These are phyloP conservation scores for Rhinatrema bivittatum DNA, from an alignment of 2,797 vertebrate species.

Conservation along the genomic window DNA sequence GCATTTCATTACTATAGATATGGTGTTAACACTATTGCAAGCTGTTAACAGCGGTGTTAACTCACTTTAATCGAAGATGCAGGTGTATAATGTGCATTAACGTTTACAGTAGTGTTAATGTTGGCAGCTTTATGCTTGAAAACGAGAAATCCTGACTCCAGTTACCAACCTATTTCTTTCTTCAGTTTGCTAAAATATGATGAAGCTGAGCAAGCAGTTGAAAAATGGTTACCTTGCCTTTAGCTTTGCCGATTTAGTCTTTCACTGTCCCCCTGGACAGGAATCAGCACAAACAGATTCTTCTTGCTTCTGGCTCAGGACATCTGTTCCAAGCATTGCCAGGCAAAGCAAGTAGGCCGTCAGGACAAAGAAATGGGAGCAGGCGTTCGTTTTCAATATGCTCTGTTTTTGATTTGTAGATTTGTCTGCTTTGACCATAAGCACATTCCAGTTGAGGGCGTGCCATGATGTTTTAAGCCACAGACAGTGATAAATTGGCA, in stretches of 20 bases:
- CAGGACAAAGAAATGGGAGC: slow-evolving; percentile 19
- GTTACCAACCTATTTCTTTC: neutral
- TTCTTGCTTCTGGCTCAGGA: slow-evolving; percentile 21
- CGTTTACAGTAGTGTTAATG: too few species aligned
- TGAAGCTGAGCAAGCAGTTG: slow-evolving; percentile 14
- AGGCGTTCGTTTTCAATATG: slow-evolving; percentile 43
- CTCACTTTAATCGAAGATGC: too few species aligned
- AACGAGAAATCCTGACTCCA: too few species aligned
- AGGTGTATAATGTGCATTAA: too few species aligned
- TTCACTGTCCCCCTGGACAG: slow-evolving; percentile 35
- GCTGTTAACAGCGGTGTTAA: too few species aligned
- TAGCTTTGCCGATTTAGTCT: slow-evolving; percentile 3
- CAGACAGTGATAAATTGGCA: too few species aligned
- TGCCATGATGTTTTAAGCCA: neutral
- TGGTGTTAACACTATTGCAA: too few species aligned
- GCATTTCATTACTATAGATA: too few species aligned
- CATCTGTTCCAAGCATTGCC: slow-evolving; percentile 32
- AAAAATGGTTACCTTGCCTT: slow-evolving; percentile 14
- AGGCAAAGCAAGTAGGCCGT: slow-evolving; percentile 40
- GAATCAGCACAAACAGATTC: slow-evolving; percentile 38
- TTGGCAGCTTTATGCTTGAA: too few species aligned
- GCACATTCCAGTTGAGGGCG: slow-evolving; percentile 9
- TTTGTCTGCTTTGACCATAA: slow-evolving; percentile 1
- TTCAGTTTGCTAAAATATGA: slow-evolving; percentile 8
- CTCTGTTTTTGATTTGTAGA: slow-evolving; percentile 29